Conservation (phyloP, 2,113 vertebrate genomes). For the Ceyx margarethae region DNA sequence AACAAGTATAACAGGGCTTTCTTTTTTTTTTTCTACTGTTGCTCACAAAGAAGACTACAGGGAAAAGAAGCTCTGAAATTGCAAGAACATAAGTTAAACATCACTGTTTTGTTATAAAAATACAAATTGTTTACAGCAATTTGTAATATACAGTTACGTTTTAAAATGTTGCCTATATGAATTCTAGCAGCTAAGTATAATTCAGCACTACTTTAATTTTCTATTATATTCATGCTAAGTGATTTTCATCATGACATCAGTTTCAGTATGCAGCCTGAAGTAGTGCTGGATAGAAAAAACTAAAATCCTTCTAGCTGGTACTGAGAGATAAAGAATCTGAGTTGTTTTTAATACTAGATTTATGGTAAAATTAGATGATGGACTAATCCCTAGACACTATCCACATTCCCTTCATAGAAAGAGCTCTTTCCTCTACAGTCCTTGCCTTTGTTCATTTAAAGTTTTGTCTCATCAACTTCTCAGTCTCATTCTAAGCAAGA, state of each 20-base stretch:
- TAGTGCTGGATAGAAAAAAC: constrained; percentile 20
- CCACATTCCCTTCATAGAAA: background rate
- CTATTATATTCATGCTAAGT: constrained; percentile 60
- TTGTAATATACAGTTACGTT: constrained; percentile 9
- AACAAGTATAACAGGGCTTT: background rate
- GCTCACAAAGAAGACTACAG: constrained; percentile 11
- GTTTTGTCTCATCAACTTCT: background rate
- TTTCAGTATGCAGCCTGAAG: constrained; percentile 29
- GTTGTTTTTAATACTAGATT: constrained; percentile 32
- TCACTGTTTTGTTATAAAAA: constrained; percentile 52
- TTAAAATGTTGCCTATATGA: constrained; percentile 54
- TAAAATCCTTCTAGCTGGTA: constrained; percentile 35
- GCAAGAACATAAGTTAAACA: constrained; percentile 32
- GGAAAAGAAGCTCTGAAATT: constrained; percentile 49
- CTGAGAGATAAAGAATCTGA: constrained; percentile 40
- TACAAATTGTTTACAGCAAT: constrained; percentile 45
- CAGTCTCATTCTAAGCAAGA: background rate
- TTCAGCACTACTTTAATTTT: constrained; percentile 57
- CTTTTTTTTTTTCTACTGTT: background rate
- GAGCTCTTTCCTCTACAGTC: background rate
- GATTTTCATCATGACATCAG: constrained; percentile 54
- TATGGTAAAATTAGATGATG: constrained; percentile 23
- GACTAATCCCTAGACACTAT: constrained; percentile 33
- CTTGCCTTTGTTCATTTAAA: constrained; percentile 3
- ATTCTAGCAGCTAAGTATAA: constrained; percentile 33